Conservation (phyloP, 1,140 invertebrate species). For the Pseudobourletiella spinata region DNA sequence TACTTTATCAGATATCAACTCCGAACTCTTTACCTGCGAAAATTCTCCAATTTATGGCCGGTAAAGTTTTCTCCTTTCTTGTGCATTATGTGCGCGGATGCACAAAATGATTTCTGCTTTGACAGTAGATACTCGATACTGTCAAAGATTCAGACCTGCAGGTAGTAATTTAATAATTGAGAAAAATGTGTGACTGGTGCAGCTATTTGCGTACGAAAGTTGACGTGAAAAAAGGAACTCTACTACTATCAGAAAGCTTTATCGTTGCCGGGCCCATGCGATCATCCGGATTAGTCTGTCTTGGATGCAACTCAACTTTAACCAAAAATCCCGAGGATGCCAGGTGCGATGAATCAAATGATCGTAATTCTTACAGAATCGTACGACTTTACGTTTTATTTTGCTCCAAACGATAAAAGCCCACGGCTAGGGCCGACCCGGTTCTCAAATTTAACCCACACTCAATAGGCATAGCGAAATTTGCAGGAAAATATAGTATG, state of each 20-base stretch:
- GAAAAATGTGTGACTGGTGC: too few relatives aligned
- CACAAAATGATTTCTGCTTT: too few relatives aligned
- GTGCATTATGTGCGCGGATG: background rate
- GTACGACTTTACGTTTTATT: background rate
- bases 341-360: too few relatives aligned
- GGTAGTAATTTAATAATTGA: too few relatives aligned
- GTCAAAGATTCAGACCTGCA: too few relatives aligned
- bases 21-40: conserved; percentile 12
- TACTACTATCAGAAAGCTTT: conserved; percentile 22
- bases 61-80: conserved; percentile 1
- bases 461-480: too few relatives aligned
- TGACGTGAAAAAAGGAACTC: conserved; percentile 18
- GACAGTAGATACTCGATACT: too few relatives aligned
- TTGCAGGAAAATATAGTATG: background rate
- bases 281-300: conserved; percentile 12
- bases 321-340: too few relatives aligned
- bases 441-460: too few relatives aligned
- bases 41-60: conserved; percentile 13
- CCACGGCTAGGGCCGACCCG: too few relatives aligned
- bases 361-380: too few relatives aligned
- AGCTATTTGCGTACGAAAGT: conserved; percentile 19
- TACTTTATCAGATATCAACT: background rate
- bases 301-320: conserved; percentile 25
- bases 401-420: background rate
- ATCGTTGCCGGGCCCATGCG: conserved; percentile 23